phyloP scores from a whole-genome alignment of 2,797 vertebrate genomes.

The Argyrosomus regius region DNA sequence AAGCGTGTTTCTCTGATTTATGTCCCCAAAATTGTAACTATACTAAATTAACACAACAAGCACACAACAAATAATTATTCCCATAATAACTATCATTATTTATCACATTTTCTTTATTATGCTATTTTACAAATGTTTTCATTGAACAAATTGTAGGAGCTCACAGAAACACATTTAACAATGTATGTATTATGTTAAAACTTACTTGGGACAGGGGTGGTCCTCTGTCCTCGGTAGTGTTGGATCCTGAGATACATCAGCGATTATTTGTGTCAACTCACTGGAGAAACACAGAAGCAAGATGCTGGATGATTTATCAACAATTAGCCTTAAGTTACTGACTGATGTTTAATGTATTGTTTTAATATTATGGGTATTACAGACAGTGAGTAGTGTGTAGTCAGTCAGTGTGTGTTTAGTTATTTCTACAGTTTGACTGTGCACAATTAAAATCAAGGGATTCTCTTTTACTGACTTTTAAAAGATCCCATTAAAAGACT shows the following conservation, averaged over 20 bases:
- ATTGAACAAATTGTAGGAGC: too few relatives aligned
- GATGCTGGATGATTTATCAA: neutral
- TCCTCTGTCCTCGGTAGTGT: conserved; percentile 94
- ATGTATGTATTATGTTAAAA: neutral
- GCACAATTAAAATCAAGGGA: neutral
- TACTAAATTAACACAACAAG: neutral
- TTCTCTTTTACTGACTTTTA: neutral
- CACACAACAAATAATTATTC: neutral
- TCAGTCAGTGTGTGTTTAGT: neutral
- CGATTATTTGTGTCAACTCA: conserved; percentile 96
- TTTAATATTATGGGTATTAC: neutral
- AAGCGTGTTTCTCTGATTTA: neutral
- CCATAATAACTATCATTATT: neutral
- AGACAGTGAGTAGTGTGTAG: too few relatives aligned
- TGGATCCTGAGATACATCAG: conserved; percentile 95
- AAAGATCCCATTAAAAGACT: neutral
- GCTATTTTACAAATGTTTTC: too few relatives aligned
- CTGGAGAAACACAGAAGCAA: conserved; percentile 72
- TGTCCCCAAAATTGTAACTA: neutral
- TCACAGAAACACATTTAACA: too few relatives aligned
- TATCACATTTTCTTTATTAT: too few relatives aligned
- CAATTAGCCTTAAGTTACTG: neutral
- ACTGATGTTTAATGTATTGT: neutral
- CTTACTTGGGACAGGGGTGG: conserved; percentile 95
- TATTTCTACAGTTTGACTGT: neutral